Conservation (phyloP, 2,113 vertebrate genomes). For the Catharus minimus region DNA sequence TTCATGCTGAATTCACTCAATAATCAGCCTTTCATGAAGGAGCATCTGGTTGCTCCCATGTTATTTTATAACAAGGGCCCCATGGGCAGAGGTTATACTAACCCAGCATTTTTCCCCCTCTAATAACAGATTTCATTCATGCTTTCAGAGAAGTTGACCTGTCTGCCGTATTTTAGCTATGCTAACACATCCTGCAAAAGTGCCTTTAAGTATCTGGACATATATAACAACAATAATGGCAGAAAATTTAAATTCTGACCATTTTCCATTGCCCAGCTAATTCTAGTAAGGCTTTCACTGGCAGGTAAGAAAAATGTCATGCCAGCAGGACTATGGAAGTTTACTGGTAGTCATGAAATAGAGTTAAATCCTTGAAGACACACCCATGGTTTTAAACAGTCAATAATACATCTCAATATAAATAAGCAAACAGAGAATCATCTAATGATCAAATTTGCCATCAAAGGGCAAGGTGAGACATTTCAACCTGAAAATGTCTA, state of each 20-base stretch:
- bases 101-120: background rate
- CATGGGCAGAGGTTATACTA: background rate
- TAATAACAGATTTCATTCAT: conserved; percentile 33
- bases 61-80: conserved; percentile 1
- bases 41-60: background rate
- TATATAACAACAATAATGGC: background rate
- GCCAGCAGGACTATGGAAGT: background rate
- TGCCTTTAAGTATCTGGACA: background rate
- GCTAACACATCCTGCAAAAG: background rate
- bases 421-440: background rate
- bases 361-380: background rate
- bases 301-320: background rate
- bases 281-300: background rate
- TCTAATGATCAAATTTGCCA: background rate
- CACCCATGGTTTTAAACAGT: background rate
- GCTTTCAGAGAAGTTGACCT: background rate
- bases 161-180: background rate
- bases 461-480: background rate
- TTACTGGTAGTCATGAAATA: background rate
- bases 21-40: background rate
- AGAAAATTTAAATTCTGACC: background rate
- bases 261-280: background rate
- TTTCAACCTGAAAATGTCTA: background rate
- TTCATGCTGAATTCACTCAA: background rate
- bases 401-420: background rate